Percentiles rank a stretch among this genome's conserved stretches.
Conservation (phyloP, 2,797 vertebrate species). For the Spizella passerina region DNA sequence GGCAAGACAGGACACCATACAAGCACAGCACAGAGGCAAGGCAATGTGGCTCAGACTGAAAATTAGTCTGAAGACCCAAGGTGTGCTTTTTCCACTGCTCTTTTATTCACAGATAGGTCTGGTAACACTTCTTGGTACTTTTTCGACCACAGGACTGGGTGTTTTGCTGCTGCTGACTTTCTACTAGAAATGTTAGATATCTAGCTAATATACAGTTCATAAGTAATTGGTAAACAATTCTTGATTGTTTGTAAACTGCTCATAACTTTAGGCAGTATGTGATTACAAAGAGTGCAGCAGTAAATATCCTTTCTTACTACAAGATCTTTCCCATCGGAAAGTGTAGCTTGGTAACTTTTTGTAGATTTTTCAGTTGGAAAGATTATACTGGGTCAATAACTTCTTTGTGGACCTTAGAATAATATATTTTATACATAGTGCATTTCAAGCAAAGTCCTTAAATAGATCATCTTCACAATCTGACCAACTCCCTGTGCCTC, state of each 20-base stretch:
- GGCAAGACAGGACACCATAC: not conserved
- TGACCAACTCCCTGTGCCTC: not conserved
- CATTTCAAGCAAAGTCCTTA: not conserved
- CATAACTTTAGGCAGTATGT: not conserved
- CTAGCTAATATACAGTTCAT: too few species aligned
- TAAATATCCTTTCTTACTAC: not conserved
- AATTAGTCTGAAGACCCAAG: not conserved
- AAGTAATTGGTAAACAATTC: not conserved
- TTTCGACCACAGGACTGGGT: not conserved
- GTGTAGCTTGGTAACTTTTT: not conserved
- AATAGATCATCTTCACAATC: not conserved
- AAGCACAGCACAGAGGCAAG: not conserved
- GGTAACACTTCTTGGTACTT: not conserved
- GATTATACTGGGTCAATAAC: not conserved
- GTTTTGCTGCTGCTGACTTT: not conserved
- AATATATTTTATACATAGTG: not conserved
- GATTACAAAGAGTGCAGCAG: not conserved
- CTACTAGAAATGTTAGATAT: not conserved
- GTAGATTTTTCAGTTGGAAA: not conserved
- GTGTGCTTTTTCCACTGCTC: not conserved
- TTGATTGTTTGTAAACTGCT: not conserved
- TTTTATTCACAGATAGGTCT: not conserved
- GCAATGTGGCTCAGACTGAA: not conserved
- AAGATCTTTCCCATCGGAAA: not conserved
- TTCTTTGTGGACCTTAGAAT: not conserved